Evolutionary conservation across 2,888 invertebrate genomes (phyloP), one percentile per base, ranked within the genome.

Genomic region (Tiliacea aurago): DNA sequence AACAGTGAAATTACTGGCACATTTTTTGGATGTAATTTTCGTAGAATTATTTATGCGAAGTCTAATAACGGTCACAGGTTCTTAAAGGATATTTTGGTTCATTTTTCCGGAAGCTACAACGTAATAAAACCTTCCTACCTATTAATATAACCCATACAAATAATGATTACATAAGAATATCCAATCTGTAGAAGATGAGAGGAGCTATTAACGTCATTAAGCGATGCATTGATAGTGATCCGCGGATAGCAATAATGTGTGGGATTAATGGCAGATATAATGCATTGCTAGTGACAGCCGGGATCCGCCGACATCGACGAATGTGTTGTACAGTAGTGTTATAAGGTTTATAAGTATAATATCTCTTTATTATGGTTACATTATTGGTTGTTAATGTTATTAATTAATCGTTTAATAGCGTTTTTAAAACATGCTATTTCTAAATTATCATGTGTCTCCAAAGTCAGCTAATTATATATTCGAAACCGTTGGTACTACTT

Each of bases 181-280:
- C 62, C 58, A 33, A 62, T 79, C 61, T 49, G 7, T 13, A 28
- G 37, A 62, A 72, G 62, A 80, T 66, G 83, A 72, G 61, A 33
- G 49, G 0, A 51, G 47, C 73, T 72, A 80, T 83, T 78, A 83
- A 73, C 66, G 63, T 67, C 73, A 73, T 70, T 70, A 78, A 63
- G 63, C 55, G 63, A 59, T 78, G 79, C 83, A 67, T 63, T 73
- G 79, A 81, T 70, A 83, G 83, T 63, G 45, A 73, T 63, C 58
- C 56, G 73, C n/a, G 63, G 33, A 53, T 66, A 63, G 69, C 77
- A 73, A 76, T 84, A 76, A 79, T 79, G 73, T 80, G 68, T 66
- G 51, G 77, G 66, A 85, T 77, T 80, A 77, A 77, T 80, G 71
- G 72, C 74, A 75, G 73, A 61, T 66, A 73, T 84, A 85, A 79